A percentile compares a stretch with the other conserved stretches of the same genome.
phyloP scores from a whole-genome alignment of 1,140 invertebrate species.

The Sesamia nonagrioides region DNA sequence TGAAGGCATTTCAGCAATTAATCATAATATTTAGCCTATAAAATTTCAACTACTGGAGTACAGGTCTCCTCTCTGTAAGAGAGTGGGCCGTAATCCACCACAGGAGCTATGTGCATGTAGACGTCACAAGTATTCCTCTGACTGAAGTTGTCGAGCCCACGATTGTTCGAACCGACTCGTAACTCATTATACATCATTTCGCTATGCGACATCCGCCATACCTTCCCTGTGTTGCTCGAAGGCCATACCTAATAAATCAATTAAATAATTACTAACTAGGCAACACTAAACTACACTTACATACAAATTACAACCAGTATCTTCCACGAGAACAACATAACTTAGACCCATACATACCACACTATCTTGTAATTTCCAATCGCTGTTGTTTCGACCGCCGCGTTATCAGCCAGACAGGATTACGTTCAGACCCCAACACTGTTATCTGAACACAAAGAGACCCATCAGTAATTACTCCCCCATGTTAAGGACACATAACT shows the following conservation, averaged over 20 bases:
- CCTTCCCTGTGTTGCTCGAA: too few species aligned
- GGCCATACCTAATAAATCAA: not conserved
- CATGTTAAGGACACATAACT: slow-evolving; percentile 65
- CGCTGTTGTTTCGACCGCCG: slow-evolving; percentile 19
- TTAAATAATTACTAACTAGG: not conserved
- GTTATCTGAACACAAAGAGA: slow-evolving; percentile 43
- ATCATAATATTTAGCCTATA: too few species aligned
- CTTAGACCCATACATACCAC: not conserved
- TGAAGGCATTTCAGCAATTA: too few species aligned
- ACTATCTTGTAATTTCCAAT: slow-evolving; percentile 40
- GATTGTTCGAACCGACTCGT: too few species aligned
- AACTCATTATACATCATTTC: too few species aligned
- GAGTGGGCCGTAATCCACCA: too few species aligned
- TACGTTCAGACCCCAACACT: slow-evolving; percentile 14
- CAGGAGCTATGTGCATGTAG: too few species aligned
- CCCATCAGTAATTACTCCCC: slow-evolving; percentile 71
- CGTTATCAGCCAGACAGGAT: not conserved
- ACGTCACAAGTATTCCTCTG: too few species aligned
- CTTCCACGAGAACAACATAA: not conserved
- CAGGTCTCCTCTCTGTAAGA: too few species aligned
- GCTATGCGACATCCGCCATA: too few species aligned
- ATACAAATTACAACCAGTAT: not conserved
- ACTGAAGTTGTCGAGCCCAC: too few species aligned
- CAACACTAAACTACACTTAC: not conserved
- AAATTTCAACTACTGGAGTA: too few species aligned